Base-by-base conservation (phyloP, 2,888 invertebrate species). In the Melieria omissa region DNA sequence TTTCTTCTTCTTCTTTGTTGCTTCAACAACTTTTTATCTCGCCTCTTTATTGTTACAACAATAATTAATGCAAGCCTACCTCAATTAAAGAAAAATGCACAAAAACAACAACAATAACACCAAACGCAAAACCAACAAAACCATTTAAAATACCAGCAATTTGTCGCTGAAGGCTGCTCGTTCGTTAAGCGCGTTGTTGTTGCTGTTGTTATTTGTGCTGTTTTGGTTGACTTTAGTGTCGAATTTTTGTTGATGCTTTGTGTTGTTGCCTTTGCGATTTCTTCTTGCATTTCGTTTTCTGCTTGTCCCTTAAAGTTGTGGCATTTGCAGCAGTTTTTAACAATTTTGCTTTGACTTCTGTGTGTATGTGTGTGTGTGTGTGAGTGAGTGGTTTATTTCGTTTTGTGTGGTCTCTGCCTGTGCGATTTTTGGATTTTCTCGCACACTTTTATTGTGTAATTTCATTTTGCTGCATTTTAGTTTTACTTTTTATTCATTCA, bases 361-460 rank as follows among this genome's bases (percentile, higher is more conserved):
- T 42, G 54, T 41, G 44, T 65, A n/a, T n/a, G 58, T 41, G 58
- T 60, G 58, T 12, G 58, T 10, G 65, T 49, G 54, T 65, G 49
- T 42, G 64, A 29, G n/a, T 41, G 49, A 2, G 49, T 49, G 29
- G 29, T 29, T 29, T 29, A 29, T 29, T 29, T 29, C 29, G 29
- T 29, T 29, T 29, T 29, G 29, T 29, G 29, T 29, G 29, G 29
- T 29, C 1, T 29, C 29, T 29, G 3, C 29, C 29, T 29, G 29
- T 29, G 29, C 29, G 29, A 29, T 29, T 29, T 29, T 29, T 29
- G 29, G 29, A 29, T 29, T 29, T 29, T 29, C 29, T 29, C 29
- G 29, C 29, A 29, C 29, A 29, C 29, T 29, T 29, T 29, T 29
- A 29, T 29, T 29, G 29, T 29, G 29, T 29, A 29, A 29, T 29